Evolutionary conservation across 2,888 invertebrate genomes (phyloP), one percentile per base, ranked within the genome.

Genomic region (Sarcophaga subvicina): DNA sequence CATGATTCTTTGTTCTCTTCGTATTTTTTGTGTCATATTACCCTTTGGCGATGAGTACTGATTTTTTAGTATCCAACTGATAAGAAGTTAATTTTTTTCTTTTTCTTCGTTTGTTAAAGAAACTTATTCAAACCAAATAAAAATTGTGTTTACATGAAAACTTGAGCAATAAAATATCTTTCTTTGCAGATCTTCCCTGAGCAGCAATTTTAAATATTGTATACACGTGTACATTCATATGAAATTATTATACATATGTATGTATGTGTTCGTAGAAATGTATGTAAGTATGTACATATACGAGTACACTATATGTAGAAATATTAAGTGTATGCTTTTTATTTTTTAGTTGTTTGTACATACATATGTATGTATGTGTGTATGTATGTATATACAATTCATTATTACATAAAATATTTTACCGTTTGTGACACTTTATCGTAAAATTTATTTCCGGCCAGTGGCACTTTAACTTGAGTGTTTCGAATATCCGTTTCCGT

Each of bases 401-500:
- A 72, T 22, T 69, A n/a, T 37, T 47, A 64, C 69, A 80, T 69
- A 71, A 83, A 79, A 69, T 80, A 86, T 86, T 76, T 83, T 80
- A 66, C 76, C 77, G 83, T 77, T 83, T 86, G 77, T 77, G 80
- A 83, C 86, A 86, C 79, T 79, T 80, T 79, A 81, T 85, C 75
- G 73, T 79, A 49, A 81, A 82, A 87, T 87, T 87, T 82, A 87
- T 85, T 81, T 87, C 87, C 85, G 87, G 81, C 80, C 76, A 85
- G 79, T 84, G 88, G 81, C 88, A 86, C 86, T 88, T 88, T 79
- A 81, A 86, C 80, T 70, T 80, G 78, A 85, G 88, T 88, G 88
- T 85, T 88, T 88, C 80, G 80, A 85, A 85, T 83, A 85, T 88
- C 88, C 88, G 88, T 86, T 88, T 88, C 88, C 88, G 88, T n/a